Base-by-base conservation (phyloP, 2,888 invertebrate genomes). In the Pedicia rivosa region DNA sequence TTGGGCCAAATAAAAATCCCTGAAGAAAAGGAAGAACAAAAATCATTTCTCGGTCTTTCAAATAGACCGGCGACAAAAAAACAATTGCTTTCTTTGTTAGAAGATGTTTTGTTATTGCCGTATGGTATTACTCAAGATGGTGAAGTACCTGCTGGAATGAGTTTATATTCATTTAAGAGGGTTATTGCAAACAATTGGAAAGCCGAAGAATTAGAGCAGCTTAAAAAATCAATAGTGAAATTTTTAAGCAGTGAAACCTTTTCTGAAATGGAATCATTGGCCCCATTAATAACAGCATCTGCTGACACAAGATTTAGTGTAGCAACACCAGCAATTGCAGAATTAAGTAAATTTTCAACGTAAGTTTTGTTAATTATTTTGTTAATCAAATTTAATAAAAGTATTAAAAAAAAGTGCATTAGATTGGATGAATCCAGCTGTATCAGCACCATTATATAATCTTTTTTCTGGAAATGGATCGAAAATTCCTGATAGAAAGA, bases 231-330 rank as follows among this genome's bases (percentile, higher is more conserved):
- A 20, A 73, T 83, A 48, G 76, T 91, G 3, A 82, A 81, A 51
- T 84, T 92, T 50, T 66, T 92, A 37, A 72, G 77, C 32, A 72
- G 76, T 45, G 84, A 84, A 34, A 69, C 86, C 27, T 80, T 88
- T 49, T 67, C 71, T 17, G 76, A 78, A 49, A 68, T 72, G 16
- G 82, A 84, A 40, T 71, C 81, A 19, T 66, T 87, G 15, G 62
- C 80, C 42, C 78, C 83, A 37, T 64, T 88, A 40, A 74, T 91
- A 7, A 74, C 92, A 5, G 90, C 84, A 2, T 81, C 87, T 0
- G 78, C 91, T 0, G 92, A 92, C 53, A 84, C 88, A 0, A 67
- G 91, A 43, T 90, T 81, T 55, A 82, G 78, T 58, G 84, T 92
- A 30, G 87, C 87, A 36, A 86, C 87, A 53, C 70, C 79, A 39